phyloP scores from a whole-genome alignment of 2,888 invertebrate genomes.

The Microchrysa polita region DNA sequence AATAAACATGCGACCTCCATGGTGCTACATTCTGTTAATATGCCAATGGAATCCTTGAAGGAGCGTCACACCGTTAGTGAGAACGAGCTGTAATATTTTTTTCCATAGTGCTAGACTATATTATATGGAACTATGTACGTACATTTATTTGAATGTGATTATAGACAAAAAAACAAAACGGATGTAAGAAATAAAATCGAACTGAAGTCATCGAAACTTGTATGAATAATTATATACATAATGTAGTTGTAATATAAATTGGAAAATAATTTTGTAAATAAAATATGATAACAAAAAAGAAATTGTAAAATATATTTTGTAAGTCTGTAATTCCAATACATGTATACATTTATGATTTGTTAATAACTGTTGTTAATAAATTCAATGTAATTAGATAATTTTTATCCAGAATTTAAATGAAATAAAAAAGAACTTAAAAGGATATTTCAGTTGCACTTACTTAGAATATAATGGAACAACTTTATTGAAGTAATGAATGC shows the following conservation, averaged over 20 bases:
- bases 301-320: conserved; percentile 21
- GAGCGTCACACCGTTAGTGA: conserved; percentile 12
- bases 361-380: background rate
- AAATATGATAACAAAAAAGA: too few relatives aligned
- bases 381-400: conserved; percentile 32
- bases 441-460: too few relatives aligned
- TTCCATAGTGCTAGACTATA: too few relatives aligned
- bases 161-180: background rate
- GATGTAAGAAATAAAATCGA: conserved; percentile 25
- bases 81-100: conserved; percentile 12
- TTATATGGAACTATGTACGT: too few relatives aligned
- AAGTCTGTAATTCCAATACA: background rate
- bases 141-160: conserved; percentile 16
- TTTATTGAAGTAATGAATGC: too few relatives aligned
- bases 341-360: conserved; percentile 5
- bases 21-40: conserved; percentile 43
- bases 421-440: conserved; percentile 1
- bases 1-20: conserved; percentile 28
- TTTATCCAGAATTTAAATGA: conserved; percentile 23
- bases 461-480: too few relatives aligned
- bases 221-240: background rate
- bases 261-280: conserved; percentile 25
- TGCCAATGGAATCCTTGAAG: conserved; percentile 43
- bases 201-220: conserved; percentile 25
- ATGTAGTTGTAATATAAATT: conserved; percentile 12